Evolutionary conservation across 2,797 vertebrate species (phyloP).

Genomic region (Anableps anableps): DNA sequence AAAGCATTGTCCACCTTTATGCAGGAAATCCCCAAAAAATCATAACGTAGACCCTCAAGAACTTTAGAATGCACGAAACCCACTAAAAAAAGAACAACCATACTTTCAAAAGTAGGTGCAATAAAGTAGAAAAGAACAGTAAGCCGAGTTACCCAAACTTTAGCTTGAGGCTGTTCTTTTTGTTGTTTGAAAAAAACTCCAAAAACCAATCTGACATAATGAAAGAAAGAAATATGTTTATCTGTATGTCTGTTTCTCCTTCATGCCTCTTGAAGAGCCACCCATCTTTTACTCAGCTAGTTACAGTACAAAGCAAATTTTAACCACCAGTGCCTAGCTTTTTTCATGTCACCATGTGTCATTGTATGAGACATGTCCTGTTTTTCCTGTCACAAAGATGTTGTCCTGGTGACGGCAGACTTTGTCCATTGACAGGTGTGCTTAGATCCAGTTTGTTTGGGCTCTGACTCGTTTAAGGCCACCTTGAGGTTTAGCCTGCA

Average conservation of each 20-base stretch:
- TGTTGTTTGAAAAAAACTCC: not conserved
- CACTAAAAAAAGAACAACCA: not conserved
- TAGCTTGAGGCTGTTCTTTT: not conserved
- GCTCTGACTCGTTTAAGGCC: slow-evolving; percentile 11
- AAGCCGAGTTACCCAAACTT: not conserved
- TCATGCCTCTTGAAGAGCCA: not conserved
- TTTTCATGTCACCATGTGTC: not conserved
- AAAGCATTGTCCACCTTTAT: not conserved
- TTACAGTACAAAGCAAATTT: not conserved
- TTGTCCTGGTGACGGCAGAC: not conserved
- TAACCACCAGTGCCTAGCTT: not conserved
- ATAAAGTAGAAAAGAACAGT: not conserved
- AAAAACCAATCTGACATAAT: not conserved
- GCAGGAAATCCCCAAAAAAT: not conserved
- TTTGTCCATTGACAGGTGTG: not conserved
- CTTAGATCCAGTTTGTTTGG: slow-evolving; percentile 54
- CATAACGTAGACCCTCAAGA: not conserved
- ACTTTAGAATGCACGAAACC: not conserved
- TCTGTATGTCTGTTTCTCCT: not conserved
- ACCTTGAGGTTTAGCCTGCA: not conserved
- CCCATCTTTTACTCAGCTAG: not conserved
- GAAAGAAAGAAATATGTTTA: not conserved
- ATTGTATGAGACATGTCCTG: not conserved
- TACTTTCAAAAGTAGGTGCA: not conserved
- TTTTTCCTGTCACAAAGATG: slow-evolving; percentile 1